Conservation (phyloP, 1,140 invertebrate genomes). For the Drosophila parvula region DNA sequence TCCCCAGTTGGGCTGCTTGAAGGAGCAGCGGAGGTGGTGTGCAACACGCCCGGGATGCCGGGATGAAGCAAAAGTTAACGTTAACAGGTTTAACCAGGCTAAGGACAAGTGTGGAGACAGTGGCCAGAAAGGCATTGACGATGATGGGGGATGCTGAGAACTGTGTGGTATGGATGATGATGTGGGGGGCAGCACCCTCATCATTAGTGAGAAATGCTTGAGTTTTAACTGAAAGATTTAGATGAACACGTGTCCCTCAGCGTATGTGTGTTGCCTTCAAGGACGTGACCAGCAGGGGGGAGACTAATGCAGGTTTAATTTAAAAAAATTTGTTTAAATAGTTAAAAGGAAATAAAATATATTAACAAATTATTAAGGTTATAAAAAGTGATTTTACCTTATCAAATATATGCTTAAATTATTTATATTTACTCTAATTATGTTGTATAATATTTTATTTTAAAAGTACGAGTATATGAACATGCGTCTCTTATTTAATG, state of each 20-base stretch:
- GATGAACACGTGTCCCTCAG: slow-evolving; percentile 45
- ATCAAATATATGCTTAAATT: accelerated
- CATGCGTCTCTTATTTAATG: neutral
- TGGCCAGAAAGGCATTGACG: slow-evolving; percentile 22
- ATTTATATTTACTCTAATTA: neutral
- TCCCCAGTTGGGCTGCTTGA: slow-evolving; percentile 41
- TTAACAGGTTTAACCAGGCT: slow-evolving; percentile 80
- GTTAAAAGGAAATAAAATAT: no score
- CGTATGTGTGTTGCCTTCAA: slow-evolving; percentile 10
- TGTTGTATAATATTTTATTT: neutral
- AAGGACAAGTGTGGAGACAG: slow-evolving; percentile 70
- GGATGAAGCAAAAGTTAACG: slow-evolving; percentile 72
- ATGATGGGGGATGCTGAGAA: neutral
- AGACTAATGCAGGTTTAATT: neutral
- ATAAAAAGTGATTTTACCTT: neutral
- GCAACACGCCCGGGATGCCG: slow-evolving; percentile 21
- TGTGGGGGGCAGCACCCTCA: slow-evolving; percentile 42
- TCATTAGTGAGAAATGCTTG: slow-evolving; percentile 74
- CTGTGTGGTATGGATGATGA: slow-evolving; percentile 44
- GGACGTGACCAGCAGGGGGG: neutral
- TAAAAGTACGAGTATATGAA: neutral
- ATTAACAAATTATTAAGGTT: neutral
- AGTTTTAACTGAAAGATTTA: slow-evolving; percentile 65
- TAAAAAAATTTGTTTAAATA: neutral
- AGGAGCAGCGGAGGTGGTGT: slow-evolving; percentile 45